Evolutionary conservation across 2,797 vertebrate genomes (phyloP).

Genomic region (Hippocampus kuda): DNA sequence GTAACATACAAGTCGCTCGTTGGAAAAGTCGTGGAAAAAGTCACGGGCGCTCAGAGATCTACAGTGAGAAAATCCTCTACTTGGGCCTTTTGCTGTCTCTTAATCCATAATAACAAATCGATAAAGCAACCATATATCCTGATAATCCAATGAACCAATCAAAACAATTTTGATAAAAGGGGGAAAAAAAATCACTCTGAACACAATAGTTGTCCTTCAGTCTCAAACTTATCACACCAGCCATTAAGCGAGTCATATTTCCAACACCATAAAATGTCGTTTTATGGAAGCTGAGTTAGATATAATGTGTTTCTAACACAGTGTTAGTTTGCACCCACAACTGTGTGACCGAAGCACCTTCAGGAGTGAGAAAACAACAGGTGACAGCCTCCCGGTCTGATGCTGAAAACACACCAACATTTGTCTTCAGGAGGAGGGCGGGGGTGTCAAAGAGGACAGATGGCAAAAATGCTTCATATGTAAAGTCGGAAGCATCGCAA

Average conservation of each 20-base stretch:
- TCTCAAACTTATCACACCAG: neutral
- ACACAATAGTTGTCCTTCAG: too few relatives aligned
- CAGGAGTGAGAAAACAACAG: constrained; percentile 52
- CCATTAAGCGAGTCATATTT: neutral
- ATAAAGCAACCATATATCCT: neutral
- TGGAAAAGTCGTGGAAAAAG: constrained; percentile 62
- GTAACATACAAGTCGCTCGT: constrained; percentile 54
- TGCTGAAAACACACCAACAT: constrained; percentile 51
- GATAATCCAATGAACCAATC: neutral
- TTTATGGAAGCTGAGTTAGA: neutral
- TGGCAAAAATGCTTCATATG: constrained; percentile 7
- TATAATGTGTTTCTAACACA: too few relatives aligned
- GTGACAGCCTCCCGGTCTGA: constrained; percentile 45
- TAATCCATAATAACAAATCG: constrained; percentile 12
- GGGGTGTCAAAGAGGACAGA: constrained; percentile 24
- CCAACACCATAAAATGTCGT: neutral
- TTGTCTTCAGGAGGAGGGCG: constrained; percentile 30
- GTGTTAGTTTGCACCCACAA: constrained; percentile 4
- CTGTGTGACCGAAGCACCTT: constrained; percentile 23
- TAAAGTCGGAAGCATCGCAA: constrained; percentile 14
- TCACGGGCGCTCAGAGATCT: constrained; percentile 32
- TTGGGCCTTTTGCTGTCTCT: neutral
- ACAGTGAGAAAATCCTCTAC: constrained; percentile 38
- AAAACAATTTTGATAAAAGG: constrained; percentile 1
- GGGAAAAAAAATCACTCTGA: neutral